Base-by-base conservation (phyloP, 1,140 invertebrate species). In the Apolygus lucorum region DNA sequence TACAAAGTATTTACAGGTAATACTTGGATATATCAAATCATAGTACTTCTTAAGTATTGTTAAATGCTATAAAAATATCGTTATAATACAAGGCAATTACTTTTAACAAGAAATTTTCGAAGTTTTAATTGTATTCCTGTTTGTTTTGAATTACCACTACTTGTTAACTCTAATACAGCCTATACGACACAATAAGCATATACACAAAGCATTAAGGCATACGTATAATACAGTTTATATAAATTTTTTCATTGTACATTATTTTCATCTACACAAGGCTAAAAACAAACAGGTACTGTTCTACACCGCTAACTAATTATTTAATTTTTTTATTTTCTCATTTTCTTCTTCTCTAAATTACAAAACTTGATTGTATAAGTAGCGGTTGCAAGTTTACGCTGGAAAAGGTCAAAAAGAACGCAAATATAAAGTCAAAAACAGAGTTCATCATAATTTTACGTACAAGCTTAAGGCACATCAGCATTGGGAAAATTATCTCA, bases 41-140 rank as follows among this genome's bases (percentile, higher is more conserved):
- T 13, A 62, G n/a, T 59, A 62, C 49, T 68, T 28, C 27, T 8
- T 17, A 42, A 42, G 34, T 42, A 42, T 68, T 62, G 25, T 68
- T 68, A 62, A 54, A 68, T 68, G 14, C 67, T 68, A 68, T 68
- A 68, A 68, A 68, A 68, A 68, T 68, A 68, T 68, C 34, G 26
- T 68, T 67, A 62, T 67, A 67, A 67, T 59, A 68, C 67, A 68
- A 68, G 54, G 67, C 49, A 26, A 52, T 62, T 59, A 68, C 28
- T 54, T 59, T 59, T 25, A 67, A 67, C 65, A 67, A 67, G 21
- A 34, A 24, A 14, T 29, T n/a, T 67, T 67, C 34, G 28, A 22
- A 67, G 22, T 24, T 28, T 2, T 22, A 28, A 67, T 21, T 67
- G 28, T 67, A 21, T 21, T 42, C 13, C 17, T 67, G 25, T 4